phyloP scores from a whole-genome alignment of 2,797 vertebrate genomes.

The Melanotaenia maccullochi region DNA sequence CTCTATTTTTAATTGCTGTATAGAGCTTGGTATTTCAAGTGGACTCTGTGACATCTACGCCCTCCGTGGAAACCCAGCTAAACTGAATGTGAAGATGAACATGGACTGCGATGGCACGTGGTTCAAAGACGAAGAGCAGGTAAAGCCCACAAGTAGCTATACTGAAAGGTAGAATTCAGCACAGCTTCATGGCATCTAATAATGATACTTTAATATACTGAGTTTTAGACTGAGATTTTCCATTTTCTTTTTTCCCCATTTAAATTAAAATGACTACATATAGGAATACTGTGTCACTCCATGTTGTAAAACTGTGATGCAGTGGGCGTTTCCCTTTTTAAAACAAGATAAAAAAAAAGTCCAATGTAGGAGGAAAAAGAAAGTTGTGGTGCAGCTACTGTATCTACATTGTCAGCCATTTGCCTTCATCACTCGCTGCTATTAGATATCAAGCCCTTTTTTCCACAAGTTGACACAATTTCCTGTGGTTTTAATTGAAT shows the following conservation, averaged over 20 bases:
- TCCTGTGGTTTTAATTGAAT: no score
- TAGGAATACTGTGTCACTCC: background rate
- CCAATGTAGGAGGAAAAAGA: background rate
- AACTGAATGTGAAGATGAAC: constrained; percentile 80
- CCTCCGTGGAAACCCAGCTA: constrained; percentile 70
- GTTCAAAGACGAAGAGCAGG: constrained; percentile 87
- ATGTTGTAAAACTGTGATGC: background rate
- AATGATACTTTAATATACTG: no score
- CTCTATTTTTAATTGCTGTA: constrained; percentile 26
- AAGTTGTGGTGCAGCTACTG: no score
- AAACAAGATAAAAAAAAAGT: background rate
- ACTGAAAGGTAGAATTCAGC: background rate
- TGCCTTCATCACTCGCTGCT: no score
- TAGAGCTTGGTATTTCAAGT: constrained; percentile 55
- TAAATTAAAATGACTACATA: background rate
- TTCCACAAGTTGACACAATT: no score
- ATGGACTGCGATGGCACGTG: constrained; percentile 75
- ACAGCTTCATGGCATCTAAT: background rate
- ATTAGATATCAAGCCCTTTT: no score
- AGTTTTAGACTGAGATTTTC: no score
- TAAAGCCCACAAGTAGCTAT: constrained; percentile 40
- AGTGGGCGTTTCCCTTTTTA: background rate
- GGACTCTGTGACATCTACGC: constrained; percentile 72
- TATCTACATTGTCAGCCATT: no score
- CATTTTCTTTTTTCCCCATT: background rate